Base-by-base conservation (phyloP, 1,140 invertebrate genomes). In the Diabrotica virgifera region DNA sequence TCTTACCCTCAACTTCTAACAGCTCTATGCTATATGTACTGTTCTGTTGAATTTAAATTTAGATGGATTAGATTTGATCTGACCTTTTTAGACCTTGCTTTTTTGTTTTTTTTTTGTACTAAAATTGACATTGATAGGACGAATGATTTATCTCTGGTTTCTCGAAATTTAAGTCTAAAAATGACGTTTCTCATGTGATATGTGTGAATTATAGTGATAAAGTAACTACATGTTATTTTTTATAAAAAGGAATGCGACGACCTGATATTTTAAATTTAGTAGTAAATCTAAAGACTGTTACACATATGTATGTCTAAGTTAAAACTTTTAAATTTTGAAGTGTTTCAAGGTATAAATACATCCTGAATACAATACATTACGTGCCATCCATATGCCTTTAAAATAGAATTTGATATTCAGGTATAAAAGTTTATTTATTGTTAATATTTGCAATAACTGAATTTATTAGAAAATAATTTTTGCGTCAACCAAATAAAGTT, bases 381-480 rank as follows among this genome's bases (percentile, higher is more conserved):
- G 40, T 46, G 40, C 40, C 40, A 46, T 46, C 40, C 40, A 46
- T 10, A 46, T 46, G 40, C 40, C 40, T 46, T 46, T 46, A 46
- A 10, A 46, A 46, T 46, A 46, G 40, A 46, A 46, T 46, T 46
- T 46, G 40, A 46, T 46, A 46, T n/a, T n/a, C 8, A 46, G 40
- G 40, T 46, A 46, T 10, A 46, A 46, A 46, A 46, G 40, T 46
- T 46, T 46, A 46, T 46, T 46, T 46, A 46, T 46, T 46, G 40
- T 46, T 46, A 46, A 46, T 46, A 46, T 46, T 46, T 46, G 40
- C 40, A 46, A 46, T 46, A 46, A 46, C n/a, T 46, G 5, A 46
- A 46, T 46, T 46, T 46, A 46, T n/a, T 24, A 24, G 24, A 24
- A 24, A 24, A 24, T 24, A 24, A 24, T 46, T 46, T 46, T 46